Conservation (phyloP, 2,888 invertebrate genomes). For the Xiphydria camelus region DNA sequence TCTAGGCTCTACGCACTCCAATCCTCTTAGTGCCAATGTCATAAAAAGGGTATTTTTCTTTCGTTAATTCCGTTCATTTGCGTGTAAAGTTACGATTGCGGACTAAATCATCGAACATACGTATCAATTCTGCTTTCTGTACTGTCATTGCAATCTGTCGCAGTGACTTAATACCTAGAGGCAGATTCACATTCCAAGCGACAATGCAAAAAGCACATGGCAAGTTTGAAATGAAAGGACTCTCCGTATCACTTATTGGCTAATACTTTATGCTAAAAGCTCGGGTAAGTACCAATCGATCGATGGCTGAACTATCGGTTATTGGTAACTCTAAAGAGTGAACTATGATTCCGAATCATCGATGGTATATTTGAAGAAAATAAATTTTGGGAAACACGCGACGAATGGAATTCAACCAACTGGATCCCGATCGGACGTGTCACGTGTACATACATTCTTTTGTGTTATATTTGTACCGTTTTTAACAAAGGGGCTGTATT, state of each 20-base stretch:
- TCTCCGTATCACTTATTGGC: neutral
- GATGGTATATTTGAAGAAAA: too few relatives aligned
- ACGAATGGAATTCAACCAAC: too few relatives aligned
- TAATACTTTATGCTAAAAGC: slow-evolving; percentile 1
- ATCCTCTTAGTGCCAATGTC: slow-evolving; percentile 45
- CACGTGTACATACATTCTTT: too few relatives aligned
- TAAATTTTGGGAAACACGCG: too few relatives aligned
- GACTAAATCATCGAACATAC: neutral
- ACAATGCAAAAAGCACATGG: slow-evolving; percentile 35
- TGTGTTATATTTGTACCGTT: too few relatives aligned
- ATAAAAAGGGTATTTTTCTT: slow-evolving; percentile 10
- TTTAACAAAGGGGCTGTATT: too few relatives aligned
- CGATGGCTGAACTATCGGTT: neutral
- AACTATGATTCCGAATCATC: too few relatives aligned
- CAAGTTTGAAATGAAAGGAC: slow-evolving; percentile 4
- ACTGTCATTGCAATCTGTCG: slow-evolving; percentile 10
- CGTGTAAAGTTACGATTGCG: slow-evolving; percentile 1
- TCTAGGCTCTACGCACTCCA: slow-evolving; percentile 46
- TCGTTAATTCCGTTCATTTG: neutral
- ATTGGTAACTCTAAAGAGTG: neutral
- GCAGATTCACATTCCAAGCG: slow-evolving; percentile 43
- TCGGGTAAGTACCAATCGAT: neutral
- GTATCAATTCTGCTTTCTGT: neutral
- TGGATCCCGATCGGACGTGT: too few relatives aligned
- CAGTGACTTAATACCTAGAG: slow-evolving; percentile 26